Percentiles rank a stretch among this genome's conserved stretches.
Evolutionary conservation across 2,888 invertebrate species (phyloP).

Genomic region (Epirrhoe alternata): DNA sequence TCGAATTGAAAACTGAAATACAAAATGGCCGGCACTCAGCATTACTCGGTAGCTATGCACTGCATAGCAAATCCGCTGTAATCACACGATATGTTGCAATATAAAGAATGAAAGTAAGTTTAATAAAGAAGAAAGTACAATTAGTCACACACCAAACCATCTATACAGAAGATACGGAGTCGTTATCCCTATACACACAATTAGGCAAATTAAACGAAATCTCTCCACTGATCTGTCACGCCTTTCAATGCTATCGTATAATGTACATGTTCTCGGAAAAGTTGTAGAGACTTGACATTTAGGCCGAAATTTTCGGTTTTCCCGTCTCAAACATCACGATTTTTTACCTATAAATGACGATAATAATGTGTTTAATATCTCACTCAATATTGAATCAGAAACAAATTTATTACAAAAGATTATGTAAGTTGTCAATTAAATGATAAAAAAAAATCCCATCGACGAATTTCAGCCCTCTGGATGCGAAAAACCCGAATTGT

Average conservation of each 20-base stretch:
- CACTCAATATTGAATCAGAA: too few relatives aligned
- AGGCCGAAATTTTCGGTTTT: constrained; percentile 11
- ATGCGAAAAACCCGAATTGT: constrained; percentile 11
- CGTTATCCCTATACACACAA: constrained; percentile 38
- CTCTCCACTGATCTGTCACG: constrained; percentile 34
- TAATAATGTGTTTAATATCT: too few relatives aligned
- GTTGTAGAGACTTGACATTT: constrained; percentile 12
- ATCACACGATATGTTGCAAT: constrained; percentile 7
- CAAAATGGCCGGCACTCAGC: constrained; percentile 31
- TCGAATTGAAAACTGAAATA: constrained; percentile 17
- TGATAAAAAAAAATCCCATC: not conserved
- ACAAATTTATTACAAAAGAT: too few relatives aligned
- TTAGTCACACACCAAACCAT: constrained; percentile 1
- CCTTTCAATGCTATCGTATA: constrained; percentile 35
- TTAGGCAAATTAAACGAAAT: constrained; percentile 41
- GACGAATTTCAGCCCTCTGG: not conserved
- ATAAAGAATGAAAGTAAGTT: not conserved
- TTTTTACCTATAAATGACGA: too few relatives aligned
- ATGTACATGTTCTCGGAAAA: constrained; percentile 39
- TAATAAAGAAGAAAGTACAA: not conserved
- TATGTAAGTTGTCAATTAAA: too few relatives aligned
- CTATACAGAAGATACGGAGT: not conserved
- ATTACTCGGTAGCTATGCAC: constrained; percentile 1
- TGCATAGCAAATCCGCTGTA: constrained; percentile 11
- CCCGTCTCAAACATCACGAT: too few relatives aligned